Evolutionary conservation across 1,140 invertebrate genomes (phyloP), one percentile per base, ranked within the genome.

Genomic region (Heliconius nattereri): DNA sequence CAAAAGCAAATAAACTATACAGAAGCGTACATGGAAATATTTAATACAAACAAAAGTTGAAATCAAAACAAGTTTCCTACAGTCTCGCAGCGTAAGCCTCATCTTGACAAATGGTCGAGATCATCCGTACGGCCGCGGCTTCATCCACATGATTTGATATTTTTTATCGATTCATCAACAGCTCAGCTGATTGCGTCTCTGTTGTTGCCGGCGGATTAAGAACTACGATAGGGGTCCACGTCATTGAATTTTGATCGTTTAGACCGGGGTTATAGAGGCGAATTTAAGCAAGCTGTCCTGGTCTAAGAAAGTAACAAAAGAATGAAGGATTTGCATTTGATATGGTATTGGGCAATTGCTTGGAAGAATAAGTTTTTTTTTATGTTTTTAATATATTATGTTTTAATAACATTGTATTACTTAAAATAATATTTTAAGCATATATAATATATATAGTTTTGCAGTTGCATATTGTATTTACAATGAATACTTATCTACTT

Each of bases 51-150:
- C 60, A 66, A 66, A 66, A 66, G 26, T 49, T 76, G 23, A 71
- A 32, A 79, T 72, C 66, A 71, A 75, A 75, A 57, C 75, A 76
- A 75, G 45, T 52, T 75, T 71, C 60, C 20, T 77, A 45, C 32
- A 35, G 32, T 35, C 70, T 73, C 60, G 71, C 26, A 52, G 60
- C 57, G n/a, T 79, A 81, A 79, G 79, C 72, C 85, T 91, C 91
- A 93, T 94, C 91, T 89, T 92, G 91, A 93, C 91, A 94, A 93
- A 93, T 94, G 91, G 87, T 87, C 54, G 81, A 85, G 91, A 92
- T 92, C 82, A 94, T 92, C 91, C 90, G 85, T 37, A 71, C 84
- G 83, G 85, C 83, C 86, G 81, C 80, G 85, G 79, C 87, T 91
- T 89, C 89, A 87, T 90, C 90, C 87, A 89, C 85, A 85, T 85